Evolutionary conservation across 2,113 vertebrate species (phyloP).

Genomic region (Bettongia penicillata): DNA sequence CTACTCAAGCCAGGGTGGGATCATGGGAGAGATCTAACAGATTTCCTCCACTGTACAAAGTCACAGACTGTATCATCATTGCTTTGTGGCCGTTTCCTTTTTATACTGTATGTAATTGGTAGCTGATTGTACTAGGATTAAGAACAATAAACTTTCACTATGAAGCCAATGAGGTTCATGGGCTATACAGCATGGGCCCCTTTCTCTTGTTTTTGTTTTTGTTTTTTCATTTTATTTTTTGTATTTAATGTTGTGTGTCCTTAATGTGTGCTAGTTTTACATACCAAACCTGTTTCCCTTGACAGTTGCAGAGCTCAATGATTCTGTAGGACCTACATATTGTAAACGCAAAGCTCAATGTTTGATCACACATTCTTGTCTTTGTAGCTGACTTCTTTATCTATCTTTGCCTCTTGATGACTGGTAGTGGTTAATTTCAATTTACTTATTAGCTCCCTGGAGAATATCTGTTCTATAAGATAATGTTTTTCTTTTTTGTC

Average conservation of each 20-base stretch:
- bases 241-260: slow-evolving; percentile 75
- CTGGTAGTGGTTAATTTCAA: slow-evolving; percentile 39
- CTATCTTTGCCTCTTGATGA: slow-evolving; percentile 62
- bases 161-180: slow-evolving; percentile 82
- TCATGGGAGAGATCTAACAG: slow-evolving; percentile 76
- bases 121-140: slow-evolving; percentile 87
- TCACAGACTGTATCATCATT: slow-evolving; percentile 85
- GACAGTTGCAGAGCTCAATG: background rate
- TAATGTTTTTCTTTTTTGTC: slow-evolving; percentile 26
- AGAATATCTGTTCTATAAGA: slow-evolving; percentile 60
- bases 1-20: slow-evolving; percentile 80
- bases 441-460: slow-evolving; percentile 44
- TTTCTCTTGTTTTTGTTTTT: slow-evolving; percentile 71
- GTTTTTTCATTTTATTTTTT: slow-evolving; percentile 69
- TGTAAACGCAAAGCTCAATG: slow-evolving; percentile 46
- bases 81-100: slow-evolving; percentile 87
- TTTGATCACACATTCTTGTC: slow-evolving; percentile 60
- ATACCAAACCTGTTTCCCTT: slow-evolving; percentile 46
- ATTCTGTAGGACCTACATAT: slow-evolving; percentile 16
- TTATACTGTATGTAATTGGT: slow-evolving; percentile 90
- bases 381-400: slow-evolving; percentile 55
- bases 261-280: slow-evolving; percentile 57
- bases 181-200: slow-evolving; percentile 75
- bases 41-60: slow-evolving; percentile 81
- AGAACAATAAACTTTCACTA: slow-evolving; percentile 89